Conservation (phyloP, 2,888 invertebrate species). For the Lithophane semibrunnea region DNA sequence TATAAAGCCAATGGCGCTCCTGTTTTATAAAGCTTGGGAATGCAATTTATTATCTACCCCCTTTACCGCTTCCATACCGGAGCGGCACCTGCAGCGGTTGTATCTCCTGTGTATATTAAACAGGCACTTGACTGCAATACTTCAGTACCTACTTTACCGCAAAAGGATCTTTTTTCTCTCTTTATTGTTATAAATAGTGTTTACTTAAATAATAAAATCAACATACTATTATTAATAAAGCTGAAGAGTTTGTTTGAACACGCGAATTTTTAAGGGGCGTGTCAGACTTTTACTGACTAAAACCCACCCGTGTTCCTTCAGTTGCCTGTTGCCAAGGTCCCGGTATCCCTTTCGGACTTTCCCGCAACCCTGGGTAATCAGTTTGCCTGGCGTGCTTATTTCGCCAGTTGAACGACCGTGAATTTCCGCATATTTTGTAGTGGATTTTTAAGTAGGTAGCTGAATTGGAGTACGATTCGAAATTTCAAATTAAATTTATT, state of each 20-base stretch:
- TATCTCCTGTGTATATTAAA: constrained; percentile 2
- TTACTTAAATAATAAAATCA: not conserved
- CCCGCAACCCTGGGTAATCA: no score
- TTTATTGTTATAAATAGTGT: not conserved
- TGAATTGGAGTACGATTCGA: not conserved
- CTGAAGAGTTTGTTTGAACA: no score
- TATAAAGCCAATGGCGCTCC: constrained; percentile 6
- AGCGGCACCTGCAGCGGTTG: not conserved
- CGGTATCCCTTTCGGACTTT: no score
- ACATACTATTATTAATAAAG: no score
- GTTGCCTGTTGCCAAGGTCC: no score
- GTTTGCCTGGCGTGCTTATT: constrained; percentile 9
- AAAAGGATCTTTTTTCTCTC: not conserved
- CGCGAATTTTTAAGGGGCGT: no score
- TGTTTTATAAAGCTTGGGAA: constrained; percentile 18
- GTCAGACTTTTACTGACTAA: no score
- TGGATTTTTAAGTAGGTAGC: not conserved
- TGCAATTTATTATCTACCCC: constrained; percentile 17
- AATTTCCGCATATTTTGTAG: not conserved
- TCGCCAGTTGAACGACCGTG: not conserved
- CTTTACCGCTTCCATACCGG: not conserved
- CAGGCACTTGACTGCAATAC: not conserved
- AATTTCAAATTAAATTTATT: constrained; percentile 1
- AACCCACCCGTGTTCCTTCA: no score
- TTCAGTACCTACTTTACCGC: not conserved